Evolutionary conservation across 2,797 vertebrate genomes (phyloP), one percentile per base, ranked within the genome.

Genomic region (Crenuchus spilurus): DNA sequence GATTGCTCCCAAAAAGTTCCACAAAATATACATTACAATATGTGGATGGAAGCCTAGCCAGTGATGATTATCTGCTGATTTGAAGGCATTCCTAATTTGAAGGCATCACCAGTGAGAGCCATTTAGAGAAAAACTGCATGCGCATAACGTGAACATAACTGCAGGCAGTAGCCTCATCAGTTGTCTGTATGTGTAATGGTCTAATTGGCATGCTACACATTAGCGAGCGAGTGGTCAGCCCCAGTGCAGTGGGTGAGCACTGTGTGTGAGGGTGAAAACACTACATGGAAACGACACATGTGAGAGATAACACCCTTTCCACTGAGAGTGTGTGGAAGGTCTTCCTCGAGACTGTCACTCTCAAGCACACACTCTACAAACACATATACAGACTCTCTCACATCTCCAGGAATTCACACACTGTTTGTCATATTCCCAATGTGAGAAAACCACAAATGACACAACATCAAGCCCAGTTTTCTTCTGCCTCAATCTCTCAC

Each of bases 191-290:
- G 9, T 1, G 3, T 30, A 30, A 61, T 22, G 35, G 35, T 61
- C 18, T 61, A 39, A 61, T 61, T 61, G 39, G 13, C 24, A 10
- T 2, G n/a, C 16, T 46, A 41, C 42, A 20, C 26, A 30, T 64
- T 44, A 48, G 41, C 9, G n/a, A 16, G 16, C 16, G 3, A 31
- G 41, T 18, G 16, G 33, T 48, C 55, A 60, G 55, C 6, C 26
- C 10, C 9, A 30, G 62, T 42, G 41, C 62, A 46, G 62, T 31
- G 39, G 24, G 39, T 26, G 26, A 30, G 13, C 24, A 6, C 22
- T n/a, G 62, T 18, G 41, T 18, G 62, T n/a, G 26, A 64, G 62
- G 26, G 62, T 64, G 62, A 64, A 18, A 64, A 64, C 62, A 48
- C 62, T 46, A n/a, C 26, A 31, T 10, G 13, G 16, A 64, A 7